Base-by-base conservation (phyloP, 2,888 invertebrate species). In the Xanthorhoe designata region DNA sequence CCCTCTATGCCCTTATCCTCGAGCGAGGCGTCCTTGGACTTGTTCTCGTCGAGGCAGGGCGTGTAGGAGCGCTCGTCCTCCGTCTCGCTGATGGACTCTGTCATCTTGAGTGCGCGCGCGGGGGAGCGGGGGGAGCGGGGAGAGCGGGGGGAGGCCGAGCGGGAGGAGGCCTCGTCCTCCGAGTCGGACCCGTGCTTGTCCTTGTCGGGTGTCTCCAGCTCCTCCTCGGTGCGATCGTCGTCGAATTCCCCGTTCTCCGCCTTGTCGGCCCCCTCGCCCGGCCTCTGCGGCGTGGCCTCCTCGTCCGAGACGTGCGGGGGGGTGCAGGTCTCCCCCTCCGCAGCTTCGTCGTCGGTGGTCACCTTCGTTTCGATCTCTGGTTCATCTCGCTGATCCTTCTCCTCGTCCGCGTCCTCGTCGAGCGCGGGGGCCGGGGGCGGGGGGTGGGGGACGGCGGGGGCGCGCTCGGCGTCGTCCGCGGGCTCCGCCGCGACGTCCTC, bases 31-130 rank as follows among this genome's bases (percentile, higher is more conserved):
- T 89, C 90, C 68, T 88, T 84, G 29, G 90, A 93, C 73, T 94
- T 94, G 75, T 94, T 93, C 82, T 96, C 96, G 83, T 96, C 96
- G 61, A 96, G 91, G 74, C 96, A 96, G 0, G 96, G 96, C 59
- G 96, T 96, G 83, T 96, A 96, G 71, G 96, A 96, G 67, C 96
- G 90, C 84, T 96, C 96, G 79, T 95, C 95, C 74, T 95, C 95
- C 0, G 90, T 90, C 76, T 95, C 95, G 76, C 95, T 95, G 70
- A 95, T 95, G 64, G 95, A 95, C 81, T 95, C 95, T 0, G 95
- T 95, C 94, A 95, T 94, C 75, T 94, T 94, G 68, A 85, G 87
- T 2, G 78, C 83, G 38, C 85, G n/a, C 45, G 47, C 24, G 57
- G 53, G 8, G 19, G 51, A 38, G 61, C 49, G 35, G 5, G 64